phyloP scores from a whole-genome alignment of 2,113 vertebrate genomes.

The Proterorhinus semilunaris region DNA sequence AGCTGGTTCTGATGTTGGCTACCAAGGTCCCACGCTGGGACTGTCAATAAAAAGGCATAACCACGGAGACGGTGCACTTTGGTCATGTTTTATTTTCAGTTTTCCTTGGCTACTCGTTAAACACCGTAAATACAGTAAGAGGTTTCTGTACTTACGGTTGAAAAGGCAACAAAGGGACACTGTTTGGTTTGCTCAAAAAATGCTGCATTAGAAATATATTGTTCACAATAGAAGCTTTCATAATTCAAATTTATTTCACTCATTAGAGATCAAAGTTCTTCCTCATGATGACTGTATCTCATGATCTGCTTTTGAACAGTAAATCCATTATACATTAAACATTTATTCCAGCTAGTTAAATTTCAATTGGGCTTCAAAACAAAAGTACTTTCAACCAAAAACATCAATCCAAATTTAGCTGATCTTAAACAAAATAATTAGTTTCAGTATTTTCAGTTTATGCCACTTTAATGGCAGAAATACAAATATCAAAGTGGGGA shows the following conservation, averaged over 20 bases:
- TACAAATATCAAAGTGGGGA: too few species aligned
- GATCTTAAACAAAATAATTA: too few species aligned
- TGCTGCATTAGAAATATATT: not conserved
- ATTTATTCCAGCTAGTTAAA: not conserved
- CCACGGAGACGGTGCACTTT: slow-evolving; percentile 71
- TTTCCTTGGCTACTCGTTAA: too few species aligned
- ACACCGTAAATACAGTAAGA: too few species aligned
- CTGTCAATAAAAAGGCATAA: slow-evolving; percentile 86
- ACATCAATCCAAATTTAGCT: not conserved
- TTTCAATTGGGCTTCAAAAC: not conserved
- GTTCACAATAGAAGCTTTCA: not conserved
- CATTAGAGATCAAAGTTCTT: not conserved
- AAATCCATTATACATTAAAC: not conserved
- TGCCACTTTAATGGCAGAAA: too few species aligned
- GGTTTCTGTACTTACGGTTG: not conserved
- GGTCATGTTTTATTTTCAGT: slow-evolving; percentile 32
- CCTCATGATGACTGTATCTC: not conserved
- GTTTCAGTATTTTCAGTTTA: too few species aligned
- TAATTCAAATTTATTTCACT: not conserved
- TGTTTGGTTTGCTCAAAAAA: not conserved
- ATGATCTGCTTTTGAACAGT: not conserved
- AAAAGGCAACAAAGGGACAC: too few species aligned
- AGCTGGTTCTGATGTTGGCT: slow-evolving; percentile 79
- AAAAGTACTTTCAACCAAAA: not conserved
- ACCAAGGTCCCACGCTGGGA: slow-evolving; percentile 76